Percentiles rank a stretch among this genome's conserved stretches.
Evolutionary conservation across 2,797 vertebrate species (phyloP).

Genomic region (Sciurus vulgaris): DNA sequence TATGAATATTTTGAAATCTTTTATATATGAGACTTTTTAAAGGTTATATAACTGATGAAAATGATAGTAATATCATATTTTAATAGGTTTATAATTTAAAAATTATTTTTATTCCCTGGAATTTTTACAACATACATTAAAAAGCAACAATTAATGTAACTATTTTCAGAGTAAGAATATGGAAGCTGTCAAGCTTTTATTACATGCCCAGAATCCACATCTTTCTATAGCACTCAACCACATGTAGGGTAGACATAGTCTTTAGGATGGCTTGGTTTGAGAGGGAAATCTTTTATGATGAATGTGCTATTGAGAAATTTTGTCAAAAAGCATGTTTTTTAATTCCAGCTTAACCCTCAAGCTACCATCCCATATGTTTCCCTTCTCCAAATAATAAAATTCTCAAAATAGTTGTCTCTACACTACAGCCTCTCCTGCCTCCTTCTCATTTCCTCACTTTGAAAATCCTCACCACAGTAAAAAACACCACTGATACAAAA

Average conservation of each 20-base stretch:
- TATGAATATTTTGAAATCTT: background rate
- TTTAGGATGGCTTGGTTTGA: background rate
- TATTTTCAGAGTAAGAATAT: conserved; percentile 40
- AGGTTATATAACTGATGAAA: background rate
- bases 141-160: background rate
- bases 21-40: background rate
- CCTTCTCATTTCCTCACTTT: background rate
- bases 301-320: conserved; percentile 25
- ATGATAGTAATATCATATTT: background rate
- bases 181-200: background rate
- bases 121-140: background rate
- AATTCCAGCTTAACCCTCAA: background rate
- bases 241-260: background rate
- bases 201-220: background rate
- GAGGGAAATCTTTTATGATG: background rate
- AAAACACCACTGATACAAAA: background rate
- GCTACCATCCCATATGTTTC: background rate
- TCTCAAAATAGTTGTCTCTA: background rate
- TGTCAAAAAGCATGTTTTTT: background rate
- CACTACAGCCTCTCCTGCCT: background rate
- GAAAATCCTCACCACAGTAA: background rate
- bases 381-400: conserved; percentile 29
- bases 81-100: background rate
- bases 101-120: background rate
- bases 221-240: background rate